Evolutionary conservation across 2,797 vertebrate genomes (phyloP), one percentile per base, ranked within the genome.

Genomic region (Manis pentadactyla): DNA sequence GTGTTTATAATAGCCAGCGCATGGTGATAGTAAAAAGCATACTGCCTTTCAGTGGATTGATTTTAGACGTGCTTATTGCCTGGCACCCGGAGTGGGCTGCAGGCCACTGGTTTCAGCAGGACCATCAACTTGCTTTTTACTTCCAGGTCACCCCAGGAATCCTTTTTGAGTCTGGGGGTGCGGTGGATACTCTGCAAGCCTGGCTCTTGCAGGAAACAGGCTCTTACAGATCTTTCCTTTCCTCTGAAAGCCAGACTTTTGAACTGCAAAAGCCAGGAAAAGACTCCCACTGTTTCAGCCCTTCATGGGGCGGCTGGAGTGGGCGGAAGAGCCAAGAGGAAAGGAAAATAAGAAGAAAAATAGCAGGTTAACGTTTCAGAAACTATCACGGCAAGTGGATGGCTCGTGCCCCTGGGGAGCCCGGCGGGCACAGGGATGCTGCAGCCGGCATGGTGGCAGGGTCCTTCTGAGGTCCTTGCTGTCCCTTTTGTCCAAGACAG

Each of bases 241-340:
- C 37, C n/a, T 46, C 42, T 31, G 19, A 59, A 64, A 63, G 57
- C 64, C 66, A 46, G 1, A 17, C 51, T 51, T 97, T 87, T 73
- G 66, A 93, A 66, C 10, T 34, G 42, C 55, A 57, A 71, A 74
- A 82, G 42, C 42, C 34, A 68, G 27, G 84, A 78, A 87, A 92
- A 77, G 5, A 57, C 18, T 93, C 68, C 21, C 29, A 27, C 64
- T 61, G 27, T 81, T 63, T 46, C 51, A 63, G 59, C 46, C 59
- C 42, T 93, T 87, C 55, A 29, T 39, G 37, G 63, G 55, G 68
- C 86, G 0, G 0, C 34, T 49, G 2, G 49, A 57, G 49, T 64
- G 57, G 31, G 49, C 25, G 37, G 21, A 74, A 79, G n/a, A 85
- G 63, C 74, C 42, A 73, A 68, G 64, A 79, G n/a, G 63, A 92